These are phyloP conservation scores for Pachypanchax playfairii DNA, from an alignment of 2,113 vertebrate genomes.

Conservation along the genomic window DNA sequence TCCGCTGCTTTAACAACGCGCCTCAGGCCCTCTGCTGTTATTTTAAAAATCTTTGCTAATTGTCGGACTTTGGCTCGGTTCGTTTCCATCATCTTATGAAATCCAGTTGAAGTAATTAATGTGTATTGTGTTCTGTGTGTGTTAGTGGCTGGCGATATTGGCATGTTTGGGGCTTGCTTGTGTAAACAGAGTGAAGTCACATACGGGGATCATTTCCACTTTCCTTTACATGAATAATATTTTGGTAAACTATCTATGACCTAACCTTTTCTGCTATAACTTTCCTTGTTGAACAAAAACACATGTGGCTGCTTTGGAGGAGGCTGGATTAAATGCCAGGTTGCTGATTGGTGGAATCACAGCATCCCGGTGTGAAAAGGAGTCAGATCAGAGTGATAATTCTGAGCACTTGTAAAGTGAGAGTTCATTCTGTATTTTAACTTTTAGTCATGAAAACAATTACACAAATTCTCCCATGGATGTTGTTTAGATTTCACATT, in stretches of 20 bases:
- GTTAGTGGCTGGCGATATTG: constrained; percentile 63
- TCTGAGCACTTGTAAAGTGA: constrained; percentile 58
- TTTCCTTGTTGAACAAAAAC: constrained; percentile 70
- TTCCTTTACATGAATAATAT: constrained; percentile 76
- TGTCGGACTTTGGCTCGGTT: constrained; percentile 68
- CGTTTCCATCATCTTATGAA: constrained; percentile 73
- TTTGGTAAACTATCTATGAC: constrained; percentile 76
- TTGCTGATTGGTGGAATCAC: constrained; percentile 68
- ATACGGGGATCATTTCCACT: constrained; percentile 69
- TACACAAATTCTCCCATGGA: constrained; percentile 1
- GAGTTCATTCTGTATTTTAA: constrained; percentile 33
- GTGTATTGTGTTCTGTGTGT: constrained; percentile 34
- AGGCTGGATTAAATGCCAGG: constrained; percentile 26
- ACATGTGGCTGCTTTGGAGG: constrained; percentile 63
- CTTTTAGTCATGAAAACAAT: constrained; percentile 49
- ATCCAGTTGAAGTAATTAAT: constrained; percentile 61
- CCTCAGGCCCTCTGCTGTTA: constrained; percentile 70
- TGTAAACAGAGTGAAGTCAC: constrained; percentile 76
- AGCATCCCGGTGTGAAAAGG: constrained; percentile 57
- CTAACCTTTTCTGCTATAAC: constrained; percentile 70
- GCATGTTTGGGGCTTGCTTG: constrained; percentile 70
- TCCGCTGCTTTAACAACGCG: constrained; percentile 62
- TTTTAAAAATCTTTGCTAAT: constrained; percentile 75
- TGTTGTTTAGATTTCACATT: constrained; percentile 40
- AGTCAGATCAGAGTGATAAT: too few relatives aligned